phyloP scores from a whole-genome alignment of 2,113 vertebrate species.

The Ptilorrhoa leucosticta region DNA sequence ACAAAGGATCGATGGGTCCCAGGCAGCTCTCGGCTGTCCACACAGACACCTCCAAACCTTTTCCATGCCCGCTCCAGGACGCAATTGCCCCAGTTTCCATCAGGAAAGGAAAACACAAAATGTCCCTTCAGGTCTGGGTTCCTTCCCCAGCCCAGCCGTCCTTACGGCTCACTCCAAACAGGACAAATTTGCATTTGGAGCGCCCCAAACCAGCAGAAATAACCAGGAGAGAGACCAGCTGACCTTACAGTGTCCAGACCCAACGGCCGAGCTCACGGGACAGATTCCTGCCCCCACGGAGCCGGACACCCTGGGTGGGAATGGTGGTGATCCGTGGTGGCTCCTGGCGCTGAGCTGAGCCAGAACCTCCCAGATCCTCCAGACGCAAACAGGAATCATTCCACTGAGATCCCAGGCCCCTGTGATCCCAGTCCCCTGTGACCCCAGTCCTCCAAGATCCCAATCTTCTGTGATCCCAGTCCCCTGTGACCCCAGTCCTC shows the following conservation, averaged over 20 bases:
- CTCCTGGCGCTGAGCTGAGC: neutral
- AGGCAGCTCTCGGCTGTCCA: neutral
- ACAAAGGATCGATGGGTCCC: constrained; percentile 48
- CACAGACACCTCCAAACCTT: constrained; percentile 49
- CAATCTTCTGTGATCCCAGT: neutral
- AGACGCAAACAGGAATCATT: accelerated
- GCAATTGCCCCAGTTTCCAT: constrained; percentile 30
- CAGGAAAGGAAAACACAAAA: neutral
- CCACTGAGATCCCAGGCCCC: neutral
- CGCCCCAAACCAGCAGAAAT: constrained; percentile 26
- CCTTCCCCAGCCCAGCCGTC: neutral
- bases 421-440: neutral
- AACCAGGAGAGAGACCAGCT: neutral
- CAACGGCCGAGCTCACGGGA: neutral
- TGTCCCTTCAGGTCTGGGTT: neutral
- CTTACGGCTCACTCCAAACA: neutral
- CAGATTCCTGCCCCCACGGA: neutral
- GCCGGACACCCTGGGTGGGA: neutral
- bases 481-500: neutral
- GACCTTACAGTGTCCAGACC: constrained; percentile 40
- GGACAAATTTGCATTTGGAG: neutral
- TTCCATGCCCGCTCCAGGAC: constrained; percentile 39
- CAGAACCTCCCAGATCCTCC: neutral
- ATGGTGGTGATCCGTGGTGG: neutral
- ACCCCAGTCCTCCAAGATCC: neutral